phyloP scores from a whole-genome alignment of 1,140 invertebrate genomes.

The Coptotermes formosanus region DNA sequence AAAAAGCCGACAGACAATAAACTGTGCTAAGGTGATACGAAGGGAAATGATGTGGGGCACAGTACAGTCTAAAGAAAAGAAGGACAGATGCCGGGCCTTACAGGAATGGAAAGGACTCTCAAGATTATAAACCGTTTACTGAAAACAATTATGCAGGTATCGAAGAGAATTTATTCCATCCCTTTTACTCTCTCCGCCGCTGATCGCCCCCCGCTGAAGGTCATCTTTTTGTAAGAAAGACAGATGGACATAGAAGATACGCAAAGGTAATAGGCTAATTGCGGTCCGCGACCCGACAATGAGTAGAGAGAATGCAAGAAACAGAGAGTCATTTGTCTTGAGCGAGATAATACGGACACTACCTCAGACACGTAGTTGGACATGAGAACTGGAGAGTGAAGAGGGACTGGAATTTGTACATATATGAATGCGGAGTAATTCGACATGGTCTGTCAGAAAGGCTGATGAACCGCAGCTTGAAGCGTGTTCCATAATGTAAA shows the following conservation, averaged over 20 bases:
- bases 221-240: background rate
- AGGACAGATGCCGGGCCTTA: too few species aligned
- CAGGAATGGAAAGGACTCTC: background rate
- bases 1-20: too few species aligned
- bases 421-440: background rate
- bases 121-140: background rate
- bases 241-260: background rate
- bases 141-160: slow-evolving; percentile 16
- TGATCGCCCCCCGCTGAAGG: background rate
- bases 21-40: too few species aligned
- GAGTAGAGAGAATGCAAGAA: slow-evolving; percentile 7
- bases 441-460: background rate
- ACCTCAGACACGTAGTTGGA: background rate
- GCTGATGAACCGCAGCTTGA: background rate
- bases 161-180: background rate
- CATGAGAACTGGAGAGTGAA: background rate
- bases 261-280: slow-evolving; percentile 11
- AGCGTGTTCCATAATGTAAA: too few species aligned
- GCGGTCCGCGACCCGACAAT: slow-evolving; percentile 5
- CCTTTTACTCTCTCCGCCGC: background rate
- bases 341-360: background rate
- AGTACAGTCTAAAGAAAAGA: too few species aligned
- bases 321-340: slow-evolving; percentile 18
- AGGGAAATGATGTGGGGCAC: too few species aligned
- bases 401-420: background rate